Base-by-base conservation (phyloP, 2,797 vertebrate species). In the Crax fasciolata region DNA sequence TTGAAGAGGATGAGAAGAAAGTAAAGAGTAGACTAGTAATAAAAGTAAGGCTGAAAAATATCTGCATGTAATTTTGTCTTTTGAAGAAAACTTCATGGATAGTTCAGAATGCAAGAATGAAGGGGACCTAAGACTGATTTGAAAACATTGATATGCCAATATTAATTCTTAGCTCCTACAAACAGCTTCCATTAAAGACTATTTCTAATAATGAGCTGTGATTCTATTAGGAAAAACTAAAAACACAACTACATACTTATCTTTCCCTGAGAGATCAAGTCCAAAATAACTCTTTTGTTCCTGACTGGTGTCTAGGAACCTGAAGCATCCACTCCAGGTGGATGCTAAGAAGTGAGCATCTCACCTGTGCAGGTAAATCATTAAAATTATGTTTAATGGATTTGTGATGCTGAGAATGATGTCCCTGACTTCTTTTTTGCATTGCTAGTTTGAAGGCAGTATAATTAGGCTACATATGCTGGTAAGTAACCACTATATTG, bases 381-480 rank as follows among this genome's bases (percentile, higher is more conserved):
- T 48, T 78, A 21, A 12, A 72, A 5, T 62, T 4, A 28, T 5
- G 7, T 32, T 13, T n/a, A 55, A 46, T 13, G 9, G 23, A 44
- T 78, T 82, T 86, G 19, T 2, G 4, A 48, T 23, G 5, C 16
- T 49, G 27, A 61, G 27, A 78, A 65, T 18, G 9, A 39, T 12
- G 4, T 28, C 54, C 61, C 25, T 32, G 44, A 35, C 44, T 62
- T 62, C 16, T 57, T 49, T 3, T 85, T 95, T 85, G 20, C n/a
- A 85, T 84, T 87, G 65, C 51, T 81, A 84, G 63, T 92, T 95
- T 62, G 44, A 94, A 88, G 81, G 78, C 87, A 44, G 88, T 86
- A 77, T 96, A 96, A 95, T 95, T 96, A 96, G 90, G 89, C 63
- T 88, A 54, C 44, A 84, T 27, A 14, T n/a, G n/a, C 52, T 75